Evolutionary conservation across 1,140 invertebrate species (phyloP).

Genomic region (Rhopalosiphum maidis): DNA sequence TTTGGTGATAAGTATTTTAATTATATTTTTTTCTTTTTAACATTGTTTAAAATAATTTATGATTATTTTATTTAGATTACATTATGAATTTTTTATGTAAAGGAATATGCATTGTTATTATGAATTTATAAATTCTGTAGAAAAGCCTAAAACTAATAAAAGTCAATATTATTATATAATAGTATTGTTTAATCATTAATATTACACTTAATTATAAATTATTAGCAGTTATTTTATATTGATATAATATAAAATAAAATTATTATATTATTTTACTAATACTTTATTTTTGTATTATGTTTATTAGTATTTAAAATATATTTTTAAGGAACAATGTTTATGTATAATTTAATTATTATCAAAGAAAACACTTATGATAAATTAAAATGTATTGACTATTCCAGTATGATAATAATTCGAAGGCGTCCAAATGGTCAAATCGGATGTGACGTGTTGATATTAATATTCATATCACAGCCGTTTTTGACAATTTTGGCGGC

Average conservation of each 20-base stretch:
- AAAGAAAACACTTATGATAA: not conserved
- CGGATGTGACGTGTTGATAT: constrained; percentile 80
- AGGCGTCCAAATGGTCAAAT: constrained; percentile 70
- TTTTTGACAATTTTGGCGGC: constrained; percentile 81
- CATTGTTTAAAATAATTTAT: not conserved
- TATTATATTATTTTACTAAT: not conserved
- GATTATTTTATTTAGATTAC: not conserved
- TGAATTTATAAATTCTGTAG: not conserved
- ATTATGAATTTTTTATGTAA: not conserved
- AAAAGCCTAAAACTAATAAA: not conserved
- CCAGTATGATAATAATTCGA: not conserved
- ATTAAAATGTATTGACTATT: not conserved
- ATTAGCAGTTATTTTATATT: not conserved
- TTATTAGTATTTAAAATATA: not conserved
- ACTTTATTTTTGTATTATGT: not conserved
- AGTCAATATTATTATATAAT: not conserved
- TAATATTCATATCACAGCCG: constrained; percentile 84
- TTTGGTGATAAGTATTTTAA: not conserved
- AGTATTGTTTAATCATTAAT: not conserved
- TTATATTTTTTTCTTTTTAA: not conserved
- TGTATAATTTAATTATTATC: not conserved
- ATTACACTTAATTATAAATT: not conserved
- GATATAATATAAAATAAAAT: not conserved
- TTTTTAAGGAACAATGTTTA: not conserved
- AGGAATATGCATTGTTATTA: not conserved